Conservation (phyloP, 2,888 invertebrate species). For the Minunthozetes semirufus region DNA sequence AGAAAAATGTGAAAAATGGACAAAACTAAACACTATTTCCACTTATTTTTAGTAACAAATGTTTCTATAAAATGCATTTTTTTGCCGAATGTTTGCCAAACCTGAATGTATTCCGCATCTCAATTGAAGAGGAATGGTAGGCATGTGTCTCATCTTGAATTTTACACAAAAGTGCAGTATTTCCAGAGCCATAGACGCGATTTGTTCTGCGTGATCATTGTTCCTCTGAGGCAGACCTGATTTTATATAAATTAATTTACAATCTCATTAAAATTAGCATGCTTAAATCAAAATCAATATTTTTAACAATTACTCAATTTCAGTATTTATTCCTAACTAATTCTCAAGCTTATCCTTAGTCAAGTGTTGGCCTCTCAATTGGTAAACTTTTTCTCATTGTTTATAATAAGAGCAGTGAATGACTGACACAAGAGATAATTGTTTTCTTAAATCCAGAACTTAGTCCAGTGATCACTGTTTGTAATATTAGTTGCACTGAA, state of each 20-base stretch:
- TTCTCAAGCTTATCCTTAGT: too few species aligned
- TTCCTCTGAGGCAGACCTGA: constrained; percentile 64
- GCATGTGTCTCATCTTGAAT: constrained; percentile 63
- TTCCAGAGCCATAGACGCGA: constrained; percentile 69
- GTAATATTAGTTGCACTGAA: too few species aligned
- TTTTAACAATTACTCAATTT: background rate
- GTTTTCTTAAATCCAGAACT: background rate
- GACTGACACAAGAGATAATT: background rate
- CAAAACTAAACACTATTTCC: too few species aligned
- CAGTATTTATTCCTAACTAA: too few species aligned
- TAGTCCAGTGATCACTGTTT: background rate
- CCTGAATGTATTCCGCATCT: constrained; percentile 66
- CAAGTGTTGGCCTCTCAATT: too few species aligned
- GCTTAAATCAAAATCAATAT: background rate
- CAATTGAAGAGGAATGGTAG: constrained; percentile 62
- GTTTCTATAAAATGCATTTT: background rate
- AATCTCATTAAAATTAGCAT: too few species aligned
- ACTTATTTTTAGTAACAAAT: background rate
- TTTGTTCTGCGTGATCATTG: constrained; percentile 69
- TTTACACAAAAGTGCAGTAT: constrained; percentile 61
- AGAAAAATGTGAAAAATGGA: too few species aligned
- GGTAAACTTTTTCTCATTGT: too few species aligned
- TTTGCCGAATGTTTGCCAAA: constrained; percentile 40
- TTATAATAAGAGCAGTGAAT: background rate
- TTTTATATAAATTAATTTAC: background rate